phyloP scores from a whole-genome alignment of 2,113 vertebrate genomes.

The Oreochromis niloticus region DNA sequence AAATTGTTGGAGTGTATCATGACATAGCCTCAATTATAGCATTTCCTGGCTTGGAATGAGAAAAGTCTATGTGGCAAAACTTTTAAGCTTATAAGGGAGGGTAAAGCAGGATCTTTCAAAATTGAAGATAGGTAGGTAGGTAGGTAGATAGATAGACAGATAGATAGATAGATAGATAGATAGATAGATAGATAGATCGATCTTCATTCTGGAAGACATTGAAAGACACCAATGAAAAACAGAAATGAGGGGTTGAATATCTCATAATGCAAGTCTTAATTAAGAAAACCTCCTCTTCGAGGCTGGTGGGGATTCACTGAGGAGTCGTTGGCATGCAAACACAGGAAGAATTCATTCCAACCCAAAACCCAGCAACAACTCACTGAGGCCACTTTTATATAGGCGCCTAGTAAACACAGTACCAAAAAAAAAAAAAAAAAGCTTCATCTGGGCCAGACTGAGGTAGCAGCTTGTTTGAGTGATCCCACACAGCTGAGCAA shows the following conservation, averaged over 20 bases:
- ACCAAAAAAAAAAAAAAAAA: neutral
- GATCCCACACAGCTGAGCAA: constrained; percentile 65
- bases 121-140: neutral
- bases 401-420: constrained; percentile 19
- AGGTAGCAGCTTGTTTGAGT: constrained; percentile 65
- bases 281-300: neutral
- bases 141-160: no score
- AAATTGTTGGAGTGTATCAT: neutral
- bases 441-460: constrained; percentile 43
- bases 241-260: neutral
- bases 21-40: neutral
- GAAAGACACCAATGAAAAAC: neutral
- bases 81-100: neutral
- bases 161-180: no score
- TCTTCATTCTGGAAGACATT: neutral
- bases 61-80: neutral
- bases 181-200: no score
- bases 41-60: neutral
- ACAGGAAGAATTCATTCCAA: constrained; percentile 33
- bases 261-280: neutral
- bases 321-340: neutral
- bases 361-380: constrained; percentile 11
- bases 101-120: neutral
- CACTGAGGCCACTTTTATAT: constrained; percentile 17
- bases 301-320: constrained; percentile 1